Conservation (phyloP, 1,140 invertebrate genomes). For the Melanaphis sacchari region DNA sequence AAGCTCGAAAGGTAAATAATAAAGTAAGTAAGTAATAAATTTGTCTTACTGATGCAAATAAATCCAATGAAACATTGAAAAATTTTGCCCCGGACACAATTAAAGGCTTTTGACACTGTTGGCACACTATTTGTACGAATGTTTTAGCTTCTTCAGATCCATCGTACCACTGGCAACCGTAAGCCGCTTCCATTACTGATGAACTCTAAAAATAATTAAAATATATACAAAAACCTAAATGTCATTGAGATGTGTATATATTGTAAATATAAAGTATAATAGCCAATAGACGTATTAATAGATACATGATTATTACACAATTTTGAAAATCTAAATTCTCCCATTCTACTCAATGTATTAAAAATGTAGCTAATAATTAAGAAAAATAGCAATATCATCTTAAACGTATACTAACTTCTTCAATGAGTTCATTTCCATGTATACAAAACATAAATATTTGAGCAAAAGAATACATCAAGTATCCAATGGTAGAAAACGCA, state of each 20-base stretch:
- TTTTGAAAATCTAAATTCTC: background rate
- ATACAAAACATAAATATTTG: slow-evolving; percentile 87
- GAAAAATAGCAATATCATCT: background rate
- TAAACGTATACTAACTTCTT: slow-evolving; percentile 71
- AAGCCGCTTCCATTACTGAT: slow-evolving; percentile 87
- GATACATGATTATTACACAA: background rate
- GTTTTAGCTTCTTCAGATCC: slow-evolving; percentile 87
- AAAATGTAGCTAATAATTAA: background rate
- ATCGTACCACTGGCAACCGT: slow-evolving; percentile 87
- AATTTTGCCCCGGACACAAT: slow-evolving; percentile 86
- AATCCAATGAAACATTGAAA: slow-evolving; percentile 83
- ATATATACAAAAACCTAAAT: slow-evolving; percentile 9
- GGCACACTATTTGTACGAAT: slow-evolving; percentile 88
- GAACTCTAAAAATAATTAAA: slow-evolving; percentile 71
- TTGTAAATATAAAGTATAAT: background rate
- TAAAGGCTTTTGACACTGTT: slow-evolving; percentile 86
- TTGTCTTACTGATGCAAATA: slow-evolving; percentile 80
- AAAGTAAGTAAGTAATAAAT: no score
- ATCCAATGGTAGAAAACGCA: slow-evolving; percentile 77
- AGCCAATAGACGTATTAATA: background rate
- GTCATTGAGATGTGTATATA: background rate
- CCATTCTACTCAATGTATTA: background rate
- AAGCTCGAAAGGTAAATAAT: background rate
- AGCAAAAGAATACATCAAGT: slow-evolving; percentile 77
- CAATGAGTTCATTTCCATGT: slow-evolving; percentile 82